These are phyloP conservation scores for Lacerta bilineata DNA, from an alignment of 2,797 vertebrate genomes.

Conservation along the genomic window DNA sequence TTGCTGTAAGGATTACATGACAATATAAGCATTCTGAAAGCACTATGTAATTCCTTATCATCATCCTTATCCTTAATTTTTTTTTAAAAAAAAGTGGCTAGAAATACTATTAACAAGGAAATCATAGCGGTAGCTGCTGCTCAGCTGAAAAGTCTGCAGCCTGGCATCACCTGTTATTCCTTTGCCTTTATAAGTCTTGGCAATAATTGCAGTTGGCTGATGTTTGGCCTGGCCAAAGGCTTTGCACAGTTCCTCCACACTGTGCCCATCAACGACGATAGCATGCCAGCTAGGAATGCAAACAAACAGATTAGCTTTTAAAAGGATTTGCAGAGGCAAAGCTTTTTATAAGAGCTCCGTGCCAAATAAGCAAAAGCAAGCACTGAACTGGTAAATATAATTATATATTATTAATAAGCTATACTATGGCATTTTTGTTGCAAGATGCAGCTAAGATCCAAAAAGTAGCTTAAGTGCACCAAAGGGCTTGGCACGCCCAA, in stretches of 20 bases:
- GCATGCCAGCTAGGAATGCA: slow-evolving; percentile 88
- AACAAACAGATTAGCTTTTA: slow-evolving; percentile 65
- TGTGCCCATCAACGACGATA: slow-evolving; percentile 94
- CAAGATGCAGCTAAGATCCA: slow-evolving; percentile 7
- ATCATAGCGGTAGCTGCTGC: accelerated
- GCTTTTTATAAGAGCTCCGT: neutral
- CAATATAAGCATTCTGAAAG: neutral
- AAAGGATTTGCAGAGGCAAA: slow-evolving; percentile 61
- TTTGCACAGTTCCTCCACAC: slow-evolving; percentile 96
- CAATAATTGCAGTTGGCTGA: slow-evolving; percentile 94
- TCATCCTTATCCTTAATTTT: neutral
- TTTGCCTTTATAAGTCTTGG: slow-evolving; percentile 95
- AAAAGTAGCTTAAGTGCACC: neutral
- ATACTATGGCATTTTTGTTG: neutral
- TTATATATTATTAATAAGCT: neutral
- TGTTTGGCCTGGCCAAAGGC: slow-evolving; percentile 92
- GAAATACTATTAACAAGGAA: neutral
- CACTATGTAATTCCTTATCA: neutral
- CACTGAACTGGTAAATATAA: neutral
- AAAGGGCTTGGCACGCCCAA: neutral
- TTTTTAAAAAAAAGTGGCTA: neutral
- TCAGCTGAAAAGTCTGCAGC: neutral
- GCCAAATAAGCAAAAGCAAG: neutral
- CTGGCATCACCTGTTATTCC: slow-evolving; percentile 90
- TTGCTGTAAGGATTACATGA: neutral